These are phyloP conservation scores for Zingel zingel DNA, from an alignment of 2,113 vertebrate species.

Conservation along the genomic window DNA sequence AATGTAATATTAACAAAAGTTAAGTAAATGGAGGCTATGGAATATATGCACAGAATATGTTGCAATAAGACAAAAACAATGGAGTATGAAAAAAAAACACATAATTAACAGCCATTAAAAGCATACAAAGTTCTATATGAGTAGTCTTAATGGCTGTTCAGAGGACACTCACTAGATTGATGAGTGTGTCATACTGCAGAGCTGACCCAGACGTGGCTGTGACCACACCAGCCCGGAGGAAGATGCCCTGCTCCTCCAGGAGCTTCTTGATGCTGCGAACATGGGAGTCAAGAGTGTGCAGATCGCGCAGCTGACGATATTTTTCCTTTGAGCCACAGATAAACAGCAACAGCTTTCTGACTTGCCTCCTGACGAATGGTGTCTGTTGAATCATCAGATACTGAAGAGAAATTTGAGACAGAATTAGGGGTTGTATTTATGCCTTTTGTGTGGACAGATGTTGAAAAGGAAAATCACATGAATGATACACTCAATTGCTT, in stretches of 20 bases:
- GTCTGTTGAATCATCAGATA: constrained; percentile 99
- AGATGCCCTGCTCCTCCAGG: constrained; percentile 97
- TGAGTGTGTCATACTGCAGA: constrained; percentile 96
- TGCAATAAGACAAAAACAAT: not conserved
- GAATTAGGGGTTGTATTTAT: not conserved
- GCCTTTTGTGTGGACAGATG: not conserved
- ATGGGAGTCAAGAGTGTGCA: constrained; percentile 97
- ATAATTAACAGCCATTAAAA: not conserved
- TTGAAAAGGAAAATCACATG: not conserved
- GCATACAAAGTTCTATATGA: not conserved
- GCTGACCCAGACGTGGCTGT: constrained; percentile 96
- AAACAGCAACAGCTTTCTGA: constrained; percentile 96
- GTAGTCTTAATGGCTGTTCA: not conserved
- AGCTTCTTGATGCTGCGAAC: constrained; percentile 96
- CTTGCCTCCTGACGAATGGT: constrained; percentile 96
- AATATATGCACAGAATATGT: not conserved
- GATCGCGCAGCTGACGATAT: constrained; percentile 95
- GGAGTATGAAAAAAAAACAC: not conserved
- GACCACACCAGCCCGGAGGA: constrained; percentile 93
- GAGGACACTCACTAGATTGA: constrained; percentile 90
- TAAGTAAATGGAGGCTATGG: not conserved
- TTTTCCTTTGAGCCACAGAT: constrained; percentile 99
- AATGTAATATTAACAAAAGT: not conserved
- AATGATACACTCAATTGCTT: not conserved
- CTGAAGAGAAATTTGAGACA: constrained; percentile 71